phyloP scores from a whole-genome alignment of 1,140 invertebrate genomes.

The Caenorhabditis elegans region WBcel235 BX284603.4:9329001-9329500 shows the following conservation, averaged over 20 bases:
- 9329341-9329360: slow-evolving; percentile 9
- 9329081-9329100: not conserved
- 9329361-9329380: not conserved
- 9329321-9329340: slow-evolving; percentile 21
- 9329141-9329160: too few species aligned
- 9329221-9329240: slow-evolving; percentile 5
- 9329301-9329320: slow-evolving; percentile 4
- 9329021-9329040: not conserved
- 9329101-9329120: not conserved
- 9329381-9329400: not conserved
- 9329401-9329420: not conserved
- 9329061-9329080: slow-evolving; percentile 17
- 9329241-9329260: not conserved
- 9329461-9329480: too few species aligned
- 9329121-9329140: too few species aligned
- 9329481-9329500: too few species aligned
- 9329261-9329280: not conserved
- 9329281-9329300: slow-evolving; percentile 10
- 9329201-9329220: slow-evolving; percentile 21
- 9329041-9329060: not conserved
- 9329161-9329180: too few species aligned
- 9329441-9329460: too few species aligned
- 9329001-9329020: not conserved
- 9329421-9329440: too few species aligned
- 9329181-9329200: not conserved